Percentiles rank a stretch among this genome's conserved stretches.
phyloP scores from a whole-genome alignment of 2,888 invertebrate genomes.

The Apoda limacodes region DNA sequence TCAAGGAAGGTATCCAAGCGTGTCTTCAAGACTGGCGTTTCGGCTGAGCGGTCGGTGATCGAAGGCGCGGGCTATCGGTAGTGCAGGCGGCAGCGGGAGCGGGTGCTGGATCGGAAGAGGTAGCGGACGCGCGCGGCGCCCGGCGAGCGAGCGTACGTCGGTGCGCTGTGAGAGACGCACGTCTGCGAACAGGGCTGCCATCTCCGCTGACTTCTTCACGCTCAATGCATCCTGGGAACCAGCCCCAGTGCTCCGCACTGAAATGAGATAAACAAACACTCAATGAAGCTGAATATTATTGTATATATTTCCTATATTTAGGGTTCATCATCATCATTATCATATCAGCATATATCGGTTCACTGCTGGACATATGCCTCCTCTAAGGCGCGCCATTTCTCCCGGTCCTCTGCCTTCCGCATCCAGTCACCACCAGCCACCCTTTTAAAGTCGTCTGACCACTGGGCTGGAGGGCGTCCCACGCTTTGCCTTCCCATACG shows the following conservation, averaged over 20 bases:
- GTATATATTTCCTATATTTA: too few relatives aligned
- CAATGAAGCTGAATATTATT: too few relatives aligned
- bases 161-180: constrained; percentile 78
- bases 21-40: constrained; percentile 72
- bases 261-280: constrained; percentile 9
- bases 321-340: too few relatives aligned
- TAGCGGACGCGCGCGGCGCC: constrained; percentile 25
- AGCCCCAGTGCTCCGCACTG: constrained; percentile 62
- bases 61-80: constrained; percentile 41
- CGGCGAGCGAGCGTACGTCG: constrained; percentile 61
- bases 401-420: too few relatives aligned
- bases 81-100: constrained; percentile 26
- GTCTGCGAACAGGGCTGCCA: constrained; percentile 87
- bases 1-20: constrained; percentile 74
- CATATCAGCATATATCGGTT: too few relatives aligned
- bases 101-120: constrained; percentile 30
- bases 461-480: too few relatives aligned
- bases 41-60: constrained; percentile 48
- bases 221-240: constrained; percentile 79
- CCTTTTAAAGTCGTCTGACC: too few relatives aligned
- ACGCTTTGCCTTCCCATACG: too few relatives aligned
- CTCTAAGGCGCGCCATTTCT: too few relatives aligned
- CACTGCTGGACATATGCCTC: too few relatives aligned
- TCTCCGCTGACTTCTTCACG: constrained; percentile 90
- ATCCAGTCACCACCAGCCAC: too few relatives aligned